phyloP scores from a whole-genome alignment of 1,140 invertebrate genomes.

The Aphelinus atriplicis region DNA sequence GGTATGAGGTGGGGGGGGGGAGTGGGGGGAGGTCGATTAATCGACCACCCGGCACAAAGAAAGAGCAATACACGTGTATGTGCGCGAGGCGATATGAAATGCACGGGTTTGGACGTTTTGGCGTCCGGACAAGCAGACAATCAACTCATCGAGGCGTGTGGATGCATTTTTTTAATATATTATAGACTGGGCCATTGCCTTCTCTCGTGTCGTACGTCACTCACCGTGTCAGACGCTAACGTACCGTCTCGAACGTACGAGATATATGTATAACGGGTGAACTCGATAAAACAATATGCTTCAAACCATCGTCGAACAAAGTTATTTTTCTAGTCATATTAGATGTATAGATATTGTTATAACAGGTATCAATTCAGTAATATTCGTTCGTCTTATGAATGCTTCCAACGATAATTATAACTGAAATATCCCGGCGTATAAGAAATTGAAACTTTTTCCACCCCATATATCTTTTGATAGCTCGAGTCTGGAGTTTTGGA shows the following conservation, averaged over 20 bases:
- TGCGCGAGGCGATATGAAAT: constrained; percentile 65
- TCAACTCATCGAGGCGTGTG: constrained; percentile 67
- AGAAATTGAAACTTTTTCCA: too few species aligned
- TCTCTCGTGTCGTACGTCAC: constrained; percentile 66
- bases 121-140: constrained; percentile 67
- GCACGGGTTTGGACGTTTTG: constrained; percentile 66
- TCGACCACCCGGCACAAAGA: constrained; percentile 55
- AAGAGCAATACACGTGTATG: constrained; percentile 54
- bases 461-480: too few species aligned
- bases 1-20: background rate
- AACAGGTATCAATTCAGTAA: too few species aligned
- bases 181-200: constrained; percentile 65
- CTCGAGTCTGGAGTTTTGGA: too few species aligned
- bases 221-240: constrained; percentile 67
- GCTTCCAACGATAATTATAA: too few species aligned
- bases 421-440: too few species aligned
- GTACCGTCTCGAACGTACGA: constrained; percentile 66
- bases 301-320: background rate
- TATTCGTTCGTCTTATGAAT: too few species aligned
- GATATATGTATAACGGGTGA: constrained; percentile 60
- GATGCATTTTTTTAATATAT: constrained; percentile 69
- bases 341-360: too few species aligned
- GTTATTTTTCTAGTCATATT: too few species aligned
- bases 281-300: constrained; percentile 46
- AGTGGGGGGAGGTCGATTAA: constrained; percentile 49